Evolutionary conservation across 2,113 vertebrate species (phyloP).

Genomic region (Grus americana): DNA sequence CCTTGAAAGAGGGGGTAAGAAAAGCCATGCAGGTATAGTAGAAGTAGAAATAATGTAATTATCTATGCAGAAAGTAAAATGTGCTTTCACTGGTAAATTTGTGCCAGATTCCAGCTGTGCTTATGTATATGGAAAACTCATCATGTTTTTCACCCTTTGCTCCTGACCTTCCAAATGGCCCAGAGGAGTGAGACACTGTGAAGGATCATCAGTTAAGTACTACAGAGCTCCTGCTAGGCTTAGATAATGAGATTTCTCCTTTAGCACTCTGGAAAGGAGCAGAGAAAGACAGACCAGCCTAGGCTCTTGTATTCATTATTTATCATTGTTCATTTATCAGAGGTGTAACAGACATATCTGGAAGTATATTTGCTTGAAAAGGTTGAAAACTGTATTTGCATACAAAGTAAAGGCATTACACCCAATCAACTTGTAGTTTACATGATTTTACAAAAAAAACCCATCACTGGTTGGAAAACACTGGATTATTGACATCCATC

Average conservation of each 20-base stretch:
- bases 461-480: not conserved
- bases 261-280: not conserved
- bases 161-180: constrained; percentile 1
- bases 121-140: not conserved
- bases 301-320: not conserved
- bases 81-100: not conserved
- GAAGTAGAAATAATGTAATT: not conserved
- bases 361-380: not conserved
- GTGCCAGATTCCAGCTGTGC: not conserved
- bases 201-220: not conserved
- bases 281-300: not conserved
- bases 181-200: not conserved
- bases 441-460: not conserved
- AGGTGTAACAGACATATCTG: not conserved
- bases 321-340: not conserved
- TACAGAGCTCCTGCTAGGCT: not conserved
- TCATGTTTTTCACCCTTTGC: not conserved
- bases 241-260: constrained; percentile 7
- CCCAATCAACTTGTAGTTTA: not conserved
- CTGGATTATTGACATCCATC: not conserved
- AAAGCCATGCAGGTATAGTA: not conserved
- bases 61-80: not conserved
- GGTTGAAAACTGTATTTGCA: not conserved
- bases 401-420: not conserved
- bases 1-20: not conserved